These are phyloP conservation scores for Oostethus manadensis DNA, from an alignment of 2,113 vertebrate species.

Conservation along the genomic window DNA sequence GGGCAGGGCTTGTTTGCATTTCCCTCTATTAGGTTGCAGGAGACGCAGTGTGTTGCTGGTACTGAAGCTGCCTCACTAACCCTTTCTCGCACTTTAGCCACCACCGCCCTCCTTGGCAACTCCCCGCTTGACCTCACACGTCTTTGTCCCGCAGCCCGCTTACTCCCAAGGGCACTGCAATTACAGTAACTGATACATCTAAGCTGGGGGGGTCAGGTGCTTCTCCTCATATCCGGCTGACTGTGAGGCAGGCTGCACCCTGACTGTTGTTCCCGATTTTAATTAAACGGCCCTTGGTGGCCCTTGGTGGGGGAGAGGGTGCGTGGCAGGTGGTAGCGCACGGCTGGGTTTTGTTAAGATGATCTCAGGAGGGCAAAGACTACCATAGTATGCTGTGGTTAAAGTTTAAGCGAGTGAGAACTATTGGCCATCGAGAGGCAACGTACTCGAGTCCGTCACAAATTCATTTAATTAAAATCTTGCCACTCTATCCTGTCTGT, in stretches of 20 bases:
- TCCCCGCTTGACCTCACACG: slow-evolving; percentile 64
- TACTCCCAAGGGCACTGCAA: slow-evolving; percentile 63
- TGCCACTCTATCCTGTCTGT: too few species aligned
- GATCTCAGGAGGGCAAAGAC: slow-evolving; percentile 31
- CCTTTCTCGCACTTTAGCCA: slow-evolving; percentile 49
- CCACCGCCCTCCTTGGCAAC: slow-evolving; percentile 44
- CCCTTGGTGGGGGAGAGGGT: slow-evolving; percentile 16
- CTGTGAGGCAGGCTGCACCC: slow-evolving; percentile 62
- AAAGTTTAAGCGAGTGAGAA: background rate
- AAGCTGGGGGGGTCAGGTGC: slow-evolving; percentile 57
- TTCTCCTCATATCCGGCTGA: slow-evolving; percentile 68
- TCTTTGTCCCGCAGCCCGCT: slow-evolving; percentile 55
- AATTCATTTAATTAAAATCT: too few species aligned
- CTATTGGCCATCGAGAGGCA: too few species aligned
- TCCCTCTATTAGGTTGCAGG: slow-evolving; percentile 65
- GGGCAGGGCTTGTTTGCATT: slow-evolving; percentile 57
- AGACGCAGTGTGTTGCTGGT: slow-evolving; percentile 40
- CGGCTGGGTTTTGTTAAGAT: slow-evolving; percentile 34
- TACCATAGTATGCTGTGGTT: slow-evolving; percentile 5
- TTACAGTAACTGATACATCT: slow-evolving; percentile 74
- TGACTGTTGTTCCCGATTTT: slow-evolving; percentile 62
- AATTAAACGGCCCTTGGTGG: slow-evolving; percentile 66
- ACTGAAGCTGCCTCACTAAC: slow-evolving; percentile 19
- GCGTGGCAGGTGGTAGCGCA: slow-evolving; percentile 15
- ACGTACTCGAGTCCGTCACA: too few species aligned